Evolutionary conservation across 1,140 invertebrate genomes (phyloP), one percentile per base, ranked within the genome.

Genomic region (Diorhabda carinulata): DNA sequence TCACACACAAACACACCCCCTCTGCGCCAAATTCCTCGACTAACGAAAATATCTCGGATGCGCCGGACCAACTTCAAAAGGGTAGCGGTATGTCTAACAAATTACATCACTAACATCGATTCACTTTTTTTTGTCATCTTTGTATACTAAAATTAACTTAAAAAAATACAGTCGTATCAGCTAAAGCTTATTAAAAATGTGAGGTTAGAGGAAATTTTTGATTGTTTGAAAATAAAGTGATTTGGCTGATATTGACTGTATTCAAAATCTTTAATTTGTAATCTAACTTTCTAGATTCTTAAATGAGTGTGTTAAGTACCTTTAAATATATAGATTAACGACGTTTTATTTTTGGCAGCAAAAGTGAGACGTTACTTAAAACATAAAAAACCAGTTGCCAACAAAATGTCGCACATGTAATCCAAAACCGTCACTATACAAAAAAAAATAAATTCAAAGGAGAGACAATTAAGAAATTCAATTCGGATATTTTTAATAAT

Each of bases 31-130:
- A 70, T 65, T 62, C 63, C 66, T 64, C 73, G 64, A 73, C 72
- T 74, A 74, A 74, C 73, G 70, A 71, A 72, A 70, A 60, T 25
- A 52, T 56, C n/a, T 67, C 65, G 44, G 65, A 70, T 70, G 69
- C 72, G 70, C 73, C 73, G 70, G 73, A 72, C 73, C 73, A 72
- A 69, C 73, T 47, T 45, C 58, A 8, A 25, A 25, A 71, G 69
- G 73, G 73, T 72, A 72, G 73, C 73, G 73, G 73, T 74, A 74
- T 67, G 73, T 74, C 73, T 74, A 72, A 74, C 70, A 65, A 52
- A 8, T 70, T 72, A 74, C 73, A 74, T 74, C 73, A 74, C 73
- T 74, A 74, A 74, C 73, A 67, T 57, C 45, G 40, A 69, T 61
- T 61, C 59, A 61, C 64, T 70, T 42, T 25, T 25, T 25, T 25